A percentile compares a stretch with the other conserved stretches of the same genome.
Evolutionary conservation across 2,888 invertebrate species (phyloP).

Genomic region (Nasonia oneida): DNA sequence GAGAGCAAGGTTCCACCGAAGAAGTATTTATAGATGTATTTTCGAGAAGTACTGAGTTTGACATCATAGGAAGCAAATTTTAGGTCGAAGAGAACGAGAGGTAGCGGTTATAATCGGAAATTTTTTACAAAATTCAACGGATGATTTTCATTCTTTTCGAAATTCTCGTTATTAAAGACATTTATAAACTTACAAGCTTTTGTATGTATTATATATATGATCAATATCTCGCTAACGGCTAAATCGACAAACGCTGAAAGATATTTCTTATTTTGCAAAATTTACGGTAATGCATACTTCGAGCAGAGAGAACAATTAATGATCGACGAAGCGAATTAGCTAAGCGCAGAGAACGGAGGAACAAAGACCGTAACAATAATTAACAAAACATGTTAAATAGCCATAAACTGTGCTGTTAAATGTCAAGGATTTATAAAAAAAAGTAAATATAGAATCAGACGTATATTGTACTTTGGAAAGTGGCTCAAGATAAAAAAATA

Average conservation of each 20-base stretch:
- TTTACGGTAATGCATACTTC: constrained; percentile 5
- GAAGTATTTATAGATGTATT: constrained; percentile 4
- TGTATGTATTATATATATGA: not conserved
- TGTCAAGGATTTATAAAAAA: constrained; percentile 48
- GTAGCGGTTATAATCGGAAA: not conserved
- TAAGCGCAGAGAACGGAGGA: constrained; percentile 15
- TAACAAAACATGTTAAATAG: constrained; percentile 57
- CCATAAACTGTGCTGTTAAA: constrained; percentile 55
- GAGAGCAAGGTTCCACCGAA: constrained; percentile 1
- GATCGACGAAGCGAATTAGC: constrained; percentile 20
- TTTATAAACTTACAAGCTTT: not conserved
- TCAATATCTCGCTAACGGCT: too few species aligned
- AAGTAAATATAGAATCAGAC: constrained; percentile 40
- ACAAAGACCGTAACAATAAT: constrained; percentile 42
- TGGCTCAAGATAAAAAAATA: constrained; percentile 17
- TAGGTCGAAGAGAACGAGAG: not conserved
- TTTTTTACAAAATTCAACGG: not conserved
- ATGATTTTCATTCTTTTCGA: not conserved
- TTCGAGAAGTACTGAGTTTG: not conserved
- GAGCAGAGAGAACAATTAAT: constrained; percentile 11
- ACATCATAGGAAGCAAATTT: not conserved
- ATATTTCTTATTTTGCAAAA: constrained; percentile 16
- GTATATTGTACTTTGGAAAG: constrained; percentile 27
- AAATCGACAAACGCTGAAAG: constrained; percentile 11
- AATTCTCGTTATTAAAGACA: not conserved